Evolutionary conservation across 2,888 invertebrate species (phyloP).

Genomic region (Pristionchus exspectatus): DNA sequence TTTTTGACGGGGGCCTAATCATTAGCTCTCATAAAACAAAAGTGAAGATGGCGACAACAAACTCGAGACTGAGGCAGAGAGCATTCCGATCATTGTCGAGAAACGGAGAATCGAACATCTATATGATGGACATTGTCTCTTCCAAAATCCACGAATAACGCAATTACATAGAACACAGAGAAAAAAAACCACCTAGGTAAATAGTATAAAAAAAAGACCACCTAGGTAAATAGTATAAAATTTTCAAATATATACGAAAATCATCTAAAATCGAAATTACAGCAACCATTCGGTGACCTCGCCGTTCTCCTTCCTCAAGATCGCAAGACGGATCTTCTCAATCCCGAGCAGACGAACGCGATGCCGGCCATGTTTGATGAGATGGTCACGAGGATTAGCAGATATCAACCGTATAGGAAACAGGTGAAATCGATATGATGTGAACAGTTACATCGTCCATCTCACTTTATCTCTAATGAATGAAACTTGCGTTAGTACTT

Average conservation of each 20-base stretch:
- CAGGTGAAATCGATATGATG: constrained; percentile 62
- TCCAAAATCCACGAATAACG: no score
- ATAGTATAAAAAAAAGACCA: background rate
- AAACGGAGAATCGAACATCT: background rate
- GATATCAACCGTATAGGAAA: constrained; percentile 76
- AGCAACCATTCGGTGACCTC: constrained; percentile 75
- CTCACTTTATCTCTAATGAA: background rate
- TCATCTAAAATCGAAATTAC: background rate
- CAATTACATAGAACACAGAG: no score
- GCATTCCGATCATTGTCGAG: background rate
- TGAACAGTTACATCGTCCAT: background rate
- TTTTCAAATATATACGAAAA: no score
- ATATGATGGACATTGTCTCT: no score
- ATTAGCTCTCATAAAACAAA: constrained; percentile 15
- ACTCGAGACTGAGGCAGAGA: background rate
- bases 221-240: no score
- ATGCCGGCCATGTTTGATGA: constrained; percentile 71
- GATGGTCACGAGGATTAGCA: constrained; percentile 73
- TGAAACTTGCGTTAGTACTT: background rate
- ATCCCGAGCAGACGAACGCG: constrained; percentile 69
- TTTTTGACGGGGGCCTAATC: background rate
- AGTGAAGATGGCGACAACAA: constrained; percentile 3
- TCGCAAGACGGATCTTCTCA: constrained; percentile 71
- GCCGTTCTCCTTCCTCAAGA: constrained; percentile 75
- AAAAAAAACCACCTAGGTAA: background rate